Evolutionary conservation across 2,113 vertebrate genomes (phyloP).

Genomic region (Neoarius graeffei): DNA sequence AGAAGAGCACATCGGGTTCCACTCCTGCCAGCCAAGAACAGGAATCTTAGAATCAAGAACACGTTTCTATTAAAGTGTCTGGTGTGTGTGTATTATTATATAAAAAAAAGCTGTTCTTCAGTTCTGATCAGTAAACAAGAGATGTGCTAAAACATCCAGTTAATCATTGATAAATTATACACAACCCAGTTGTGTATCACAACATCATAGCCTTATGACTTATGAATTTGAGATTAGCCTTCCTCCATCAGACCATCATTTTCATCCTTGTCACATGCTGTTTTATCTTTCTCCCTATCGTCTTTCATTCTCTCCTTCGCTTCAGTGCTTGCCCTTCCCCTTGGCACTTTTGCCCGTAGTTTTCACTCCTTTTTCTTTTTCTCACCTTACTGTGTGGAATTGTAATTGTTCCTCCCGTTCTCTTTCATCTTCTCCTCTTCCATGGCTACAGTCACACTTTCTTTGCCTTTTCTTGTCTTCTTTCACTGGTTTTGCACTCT

Average conservation of each 20-base stretch:
- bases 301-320: neutral
- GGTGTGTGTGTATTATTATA: neutral
- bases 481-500: neutral
- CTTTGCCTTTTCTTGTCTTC: neutral
- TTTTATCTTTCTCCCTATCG: neutral
- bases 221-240: neutral
- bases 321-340: slow-evolving; percentile 8
- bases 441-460: neutral
- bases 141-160: neutral
- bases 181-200: neutral
- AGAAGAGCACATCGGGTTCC: no score
- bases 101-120: neutral
- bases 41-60: no score
- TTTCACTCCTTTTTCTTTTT: slow-evolving; percentile 46
- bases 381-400: slow-evolving; percentile 45
- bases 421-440: slow-evolving; percentile 27
- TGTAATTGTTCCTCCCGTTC: neutral
- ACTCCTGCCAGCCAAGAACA: no score
- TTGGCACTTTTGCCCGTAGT: slow-evolving; percentile 22
- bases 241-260: neutral
- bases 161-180: neutral
- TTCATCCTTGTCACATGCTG: slow-evolving; percentile 13
- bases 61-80: neutral
- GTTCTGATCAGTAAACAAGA: neutral
- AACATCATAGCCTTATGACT: neutral